These are phyloP conservation scores for Cyrtorhinus lividipennis DNA, from an alignment of 1,140 invertebrate genomes.

Conservation along the genomic window DNA sequence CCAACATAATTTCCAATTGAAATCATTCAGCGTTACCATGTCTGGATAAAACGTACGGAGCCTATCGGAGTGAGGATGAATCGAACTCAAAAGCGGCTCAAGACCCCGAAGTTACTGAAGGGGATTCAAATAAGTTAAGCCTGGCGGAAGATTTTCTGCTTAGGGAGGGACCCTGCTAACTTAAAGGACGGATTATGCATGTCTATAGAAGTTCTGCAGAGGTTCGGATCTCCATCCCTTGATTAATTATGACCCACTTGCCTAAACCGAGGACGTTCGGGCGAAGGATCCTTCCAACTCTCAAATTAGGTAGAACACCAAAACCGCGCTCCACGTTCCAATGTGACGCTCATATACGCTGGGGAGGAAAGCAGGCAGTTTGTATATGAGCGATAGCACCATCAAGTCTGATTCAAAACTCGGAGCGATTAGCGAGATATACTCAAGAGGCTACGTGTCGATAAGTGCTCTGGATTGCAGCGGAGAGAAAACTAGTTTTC, in stretches of 20 bases:
- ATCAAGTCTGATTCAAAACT: neutral
- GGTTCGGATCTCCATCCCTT: constrained; percentile 2
- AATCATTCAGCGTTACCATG: no score
- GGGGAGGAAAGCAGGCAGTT: neutral
- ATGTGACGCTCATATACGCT: neutral
- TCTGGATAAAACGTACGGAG: no score
- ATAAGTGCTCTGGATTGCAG: no score
- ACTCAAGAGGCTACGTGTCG: no score
- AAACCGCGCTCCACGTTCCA: neutral
- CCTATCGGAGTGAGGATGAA: no score
- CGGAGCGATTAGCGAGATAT: neutral
- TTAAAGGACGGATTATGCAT: neutral
- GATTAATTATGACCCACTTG: constrained; percentile 7
- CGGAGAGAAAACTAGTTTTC: no score
- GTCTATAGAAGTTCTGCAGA: constrained; percentile 7
- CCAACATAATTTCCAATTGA: no score
- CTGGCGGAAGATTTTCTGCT: constrained; percentile 4
- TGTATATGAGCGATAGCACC: neutral
- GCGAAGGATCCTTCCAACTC: neutral
- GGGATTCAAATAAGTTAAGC: constrained; percentile 1
- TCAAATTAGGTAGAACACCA: neutral
- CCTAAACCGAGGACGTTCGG: neutral
- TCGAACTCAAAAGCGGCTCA: neutral
- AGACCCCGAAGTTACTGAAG: neutral
- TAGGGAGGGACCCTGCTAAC: neutral